Base-by-base conservation (phyloP, 2,797 vertebrate species). In the Acridotheres tristis region DNA sequence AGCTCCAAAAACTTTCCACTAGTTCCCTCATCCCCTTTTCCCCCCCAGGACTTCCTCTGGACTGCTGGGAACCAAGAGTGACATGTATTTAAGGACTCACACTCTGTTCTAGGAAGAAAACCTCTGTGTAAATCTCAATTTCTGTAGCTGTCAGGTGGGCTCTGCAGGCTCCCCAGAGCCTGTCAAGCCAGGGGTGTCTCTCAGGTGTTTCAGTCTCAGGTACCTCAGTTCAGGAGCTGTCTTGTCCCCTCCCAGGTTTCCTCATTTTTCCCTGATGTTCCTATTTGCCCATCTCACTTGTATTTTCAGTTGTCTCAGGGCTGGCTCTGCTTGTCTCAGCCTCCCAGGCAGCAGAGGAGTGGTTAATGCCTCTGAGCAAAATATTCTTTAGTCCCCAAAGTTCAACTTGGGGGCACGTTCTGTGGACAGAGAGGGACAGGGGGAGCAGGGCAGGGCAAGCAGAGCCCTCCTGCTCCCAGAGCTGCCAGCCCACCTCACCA, bases 401-500 rank as follows among this genome's bases (percentile, higher is more conserved):
- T 83, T 84, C 57, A 74, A 5, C 19, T 0, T 32, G 13, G 48
- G 74, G 51, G 32, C 53, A 51, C 0, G 0, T 63, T 57, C 54
- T 20, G 55, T 32, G 59, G 27, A 3, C 57, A 62, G 40, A 68
- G n/a, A 68, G 73, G 42, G 61, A 48, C 27, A 21, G 48, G 48
- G 65, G 42, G 55, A 26, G 27, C 82, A 47, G 51, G 1, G 51
- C 51, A 53, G 51, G 51, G 16, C 51, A 53, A 45, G 57, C 2
- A 22, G 50, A 22, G 5, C 65, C 27, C 48, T 89, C 21, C 75
- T 51, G 38, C 69, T 42, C 65, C 13, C 53, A 13, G 25, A 66
- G 62, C 40, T 55, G 25, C 58, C 58, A 82, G 38, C n/a, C 73
- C 15, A 29, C 45, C 42, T 40, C 1, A 2, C 47, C 34, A 34